Evolutionary conservation across 1,140 invertebrate species (phyloP), one percentile per base, ranked within the genome.

Genomic region (Trichomalopsis sarcophagae): DNA sequence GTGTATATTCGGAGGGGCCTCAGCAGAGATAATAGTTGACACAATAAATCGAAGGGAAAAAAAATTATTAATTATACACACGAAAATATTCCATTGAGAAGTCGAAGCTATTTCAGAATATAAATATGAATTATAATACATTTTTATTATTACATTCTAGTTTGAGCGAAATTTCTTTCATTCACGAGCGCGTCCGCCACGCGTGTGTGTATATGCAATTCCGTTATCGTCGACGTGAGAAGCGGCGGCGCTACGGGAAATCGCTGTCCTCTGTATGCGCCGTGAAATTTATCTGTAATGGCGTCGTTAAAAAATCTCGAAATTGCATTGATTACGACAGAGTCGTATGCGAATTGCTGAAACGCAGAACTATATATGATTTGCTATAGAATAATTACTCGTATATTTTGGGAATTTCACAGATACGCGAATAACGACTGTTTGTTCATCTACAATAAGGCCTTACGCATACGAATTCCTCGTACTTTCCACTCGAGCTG

Each of bases 61-160:
- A 36, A 74, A 33, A 74, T 36, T 33, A 14, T 74, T 74, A n/a
- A n/a, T n/a, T 74, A 69, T 74, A 74, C 17, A 36, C 30, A 36
- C 27, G 23, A 40, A 44, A 44, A 44, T 44, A 71, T 71, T 27
- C 27, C 23, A 71, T 71, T 71, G 27, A 71, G 23, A 36, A 36
- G 2, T 0, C 33, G 4, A 36, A 36, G 33, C 5, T 36, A 3
- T 36, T 36, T 36, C 33, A 1, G 5, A 36, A 4, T 36, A 1
- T 36, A 1, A 27, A 27, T 1, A 36, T 36, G 4, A 5, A 36
- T 36, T 36, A 36, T 36, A 36, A n/a, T n/a, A n/a, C n/a, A n/a
- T 36, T 36, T 36, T 36, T 36, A 33, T 33, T 33, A 33, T 33
- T 0, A 27, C 27, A 33, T 33, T 33, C 47, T 0, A 50, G 13